phyloP scores from a whole-genome alignment of 2,113 vertebrate genomes.

The Chloroceryle aenea region DNA sequence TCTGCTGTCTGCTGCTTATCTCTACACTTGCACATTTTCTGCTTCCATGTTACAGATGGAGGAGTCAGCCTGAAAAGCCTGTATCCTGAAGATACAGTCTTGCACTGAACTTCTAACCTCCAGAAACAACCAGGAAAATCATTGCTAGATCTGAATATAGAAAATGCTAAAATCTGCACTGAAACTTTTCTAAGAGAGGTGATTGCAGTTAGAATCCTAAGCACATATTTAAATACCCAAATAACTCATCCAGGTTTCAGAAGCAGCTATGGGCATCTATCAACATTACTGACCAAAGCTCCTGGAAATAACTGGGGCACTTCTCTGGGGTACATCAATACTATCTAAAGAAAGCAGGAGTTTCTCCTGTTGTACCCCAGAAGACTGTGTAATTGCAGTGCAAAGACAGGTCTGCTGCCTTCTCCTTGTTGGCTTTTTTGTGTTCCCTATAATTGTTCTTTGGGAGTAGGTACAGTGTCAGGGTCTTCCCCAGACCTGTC shows the following conservation, averaged over 20 bases:
- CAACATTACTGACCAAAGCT: rapidly evolving
- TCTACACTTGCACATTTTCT: background rate
- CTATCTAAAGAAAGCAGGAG: background rate
- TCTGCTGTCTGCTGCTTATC: background rate
- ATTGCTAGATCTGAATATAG: background rate
- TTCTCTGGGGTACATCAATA: background rate
- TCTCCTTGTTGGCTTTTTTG: background rate
- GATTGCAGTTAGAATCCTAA: background rate
- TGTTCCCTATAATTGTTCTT: background rate
- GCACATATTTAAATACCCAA: background rate
- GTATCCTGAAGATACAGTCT: background rate
- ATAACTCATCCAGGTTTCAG: background rate
- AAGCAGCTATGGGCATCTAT: background rate
- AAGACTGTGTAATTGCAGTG: background rate
- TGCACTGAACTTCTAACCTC: background rate
- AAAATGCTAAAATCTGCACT: background rate
- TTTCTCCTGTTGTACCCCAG: background rate
- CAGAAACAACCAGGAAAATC: background rate
- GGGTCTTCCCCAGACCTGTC: background rate
- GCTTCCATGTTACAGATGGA: background rate
- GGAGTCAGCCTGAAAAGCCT: background rate
- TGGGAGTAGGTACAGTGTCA: background rate
- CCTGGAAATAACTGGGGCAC: background rate
- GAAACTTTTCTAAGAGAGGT: background rate
- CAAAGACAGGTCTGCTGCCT: background rate